These are phyloP conservation scores for Masnerella sp. DNA, from an alignment of 2,888 invertebrate species.

Conservation along the genomic window DNA sequence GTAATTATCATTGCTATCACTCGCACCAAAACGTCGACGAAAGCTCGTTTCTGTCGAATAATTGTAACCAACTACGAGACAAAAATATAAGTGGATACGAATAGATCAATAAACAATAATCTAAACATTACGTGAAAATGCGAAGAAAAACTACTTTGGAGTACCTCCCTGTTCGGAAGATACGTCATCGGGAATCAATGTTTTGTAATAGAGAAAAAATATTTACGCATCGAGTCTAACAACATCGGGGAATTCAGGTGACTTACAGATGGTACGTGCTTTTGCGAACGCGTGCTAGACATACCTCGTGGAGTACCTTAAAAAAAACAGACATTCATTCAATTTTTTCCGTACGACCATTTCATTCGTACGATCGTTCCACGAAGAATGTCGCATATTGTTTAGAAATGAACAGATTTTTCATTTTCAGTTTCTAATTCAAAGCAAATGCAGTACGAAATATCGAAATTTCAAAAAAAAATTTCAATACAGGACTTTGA, in stretches of 20 bases:
- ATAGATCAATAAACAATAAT: conserved; percentile 7
- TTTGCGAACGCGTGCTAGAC: conserved; percentile 75
- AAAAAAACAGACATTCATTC: conserved; percentile 68
- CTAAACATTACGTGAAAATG: conserved; percentile 13
- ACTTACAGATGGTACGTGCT: conserved; percentile 75
- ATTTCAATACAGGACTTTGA: too few relatives aligned
- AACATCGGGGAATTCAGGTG: conserved; percentile 64
- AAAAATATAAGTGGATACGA: conserved; percentile 4
- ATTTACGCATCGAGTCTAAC: conserved; percentile 44
- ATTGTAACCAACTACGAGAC: conserved; percentile 19
- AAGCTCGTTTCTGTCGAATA: conserved; percentile 8
- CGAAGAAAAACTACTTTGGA: conserved; percentile 26
- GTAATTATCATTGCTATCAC: conserved; percentile 18
- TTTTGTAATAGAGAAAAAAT: conserved; percentile 30
- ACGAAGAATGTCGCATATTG: conserved; percentile 46
- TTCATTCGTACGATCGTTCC: conserved; percentile 25
- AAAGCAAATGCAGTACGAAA: conserved; percentile 12
- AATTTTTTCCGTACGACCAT: conserved; percentile 15
- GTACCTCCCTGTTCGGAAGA: conserved; percentile 12
- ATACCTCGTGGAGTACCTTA: conserved; percentile 78
- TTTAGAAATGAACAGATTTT: conserved; percentile 9
- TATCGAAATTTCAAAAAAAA: too few relatives aligned
- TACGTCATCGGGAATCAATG: conserved; percentile 39
- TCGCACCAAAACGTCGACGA: conserved; percentile 1
- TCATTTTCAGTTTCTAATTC: too few relatives aligned